Evolutionary conservation across 2,113 vertebrate species (phyloP).

Genomic region (Lota lota): DNA sequence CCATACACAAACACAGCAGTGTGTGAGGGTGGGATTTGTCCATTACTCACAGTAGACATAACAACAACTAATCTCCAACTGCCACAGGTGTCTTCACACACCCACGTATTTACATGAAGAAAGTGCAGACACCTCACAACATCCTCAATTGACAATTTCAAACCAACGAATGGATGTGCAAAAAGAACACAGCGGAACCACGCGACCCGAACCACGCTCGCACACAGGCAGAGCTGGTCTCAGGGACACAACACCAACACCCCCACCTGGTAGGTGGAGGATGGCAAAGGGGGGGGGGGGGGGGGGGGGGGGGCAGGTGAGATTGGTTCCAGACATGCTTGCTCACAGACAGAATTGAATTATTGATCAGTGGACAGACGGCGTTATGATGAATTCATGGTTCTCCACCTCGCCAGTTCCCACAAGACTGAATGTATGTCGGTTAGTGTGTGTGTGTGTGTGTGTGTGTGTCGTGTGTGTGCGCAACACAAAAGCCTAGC

Average conservation of each 20-base stretch:
- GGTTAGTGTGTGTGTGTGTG: not conserved
- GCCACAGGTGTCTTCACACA: conserved; percentile 12
- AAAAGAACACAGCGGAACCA: conserved; percentile 15
- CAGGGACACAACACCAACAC: conserved; percentile 67
- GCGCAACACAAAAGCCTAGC: not conserved
- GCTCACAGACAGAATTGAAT: conserved; percentile 73
- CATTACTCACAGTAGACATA: too few relatives aligned
- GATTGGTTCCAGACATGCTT: conserved; percentile 66
- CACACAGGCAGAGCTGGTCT: conserved; percentile 20
- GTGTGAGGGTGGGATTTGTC: too few relatives aligned
- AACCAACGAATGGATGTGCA: too few relatives aligned
- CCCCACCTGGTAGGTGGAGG: conserved; percentile 44
- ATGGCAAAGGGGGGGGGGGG: conserved; percentile 31
- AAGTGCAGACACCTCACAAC: too few relatives aligned
- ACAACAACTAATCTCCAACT: not conserved
- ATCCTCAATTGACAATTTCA: too few relatives aligned
- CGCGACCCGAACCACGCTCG: conserved; percentile 4
- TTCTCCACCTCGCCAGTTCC: conserved; percentile 42
- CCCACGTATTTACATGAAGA: conserved; percentile 1
- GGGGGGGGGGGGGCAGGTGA: conserved; percentile 62
- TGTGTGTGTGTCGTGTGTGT: not conserved
- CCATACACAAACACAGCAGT: too few relatives aligned
- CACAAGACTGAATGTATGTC: conserved; percentile 18
- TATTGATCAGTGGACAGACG: conserved; percentile 79
- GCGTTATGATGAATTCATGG: conserved; percentile 73